A percentile compares a stretch with the other conserved stretches of the same genome.
phyloP scores from a whole-genome alignment of 2,797 vertebrate species.

The Cercopithecus neglectus region DNA sequence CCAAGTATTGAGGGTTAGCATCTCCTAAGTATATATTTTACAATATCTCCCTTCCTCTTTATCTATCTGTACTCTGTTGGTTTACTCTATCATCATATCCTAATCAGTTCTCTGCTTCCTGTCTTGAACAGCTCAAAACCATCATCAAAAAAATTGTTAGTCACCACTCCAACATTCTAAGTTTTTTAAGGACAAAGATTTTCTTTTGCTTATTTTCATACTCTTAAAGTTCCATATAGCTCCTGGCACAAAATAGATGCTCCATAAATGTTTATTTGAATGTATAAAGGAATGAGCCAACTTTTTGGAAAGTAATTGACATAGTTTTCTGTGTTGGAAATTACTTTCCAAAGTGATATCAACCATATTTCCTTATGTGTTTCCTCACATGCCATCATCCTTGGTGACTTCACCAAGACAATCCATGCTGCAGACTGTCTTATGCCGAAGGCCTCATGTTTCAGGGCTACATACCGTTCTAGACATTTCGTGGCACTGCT shows the following conservation, averaged over 20 bases:
- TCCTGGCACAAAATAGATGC: constrained; percentile 1
- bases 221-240: neutral
- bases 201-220: constrained; percentile 32
- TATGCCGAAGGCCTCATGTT: rapidly evolving
- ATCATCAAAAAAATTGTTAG: neutral
- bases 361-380: neutral
- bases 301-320: neutral
- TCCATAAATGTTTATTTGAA: neutral
- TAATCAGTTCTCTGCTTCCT: neutral
- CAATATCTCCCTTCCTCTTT: neutral
- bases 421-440: neutral
- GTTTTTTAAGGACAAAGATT: constrained; percentile 33
- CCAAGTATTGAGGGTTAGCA: neutral
- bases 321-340: neutral
- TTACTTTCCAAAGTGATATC: neutral
- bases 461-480: neutral
- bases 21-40: neutral
- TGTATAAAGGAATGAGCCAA: neutral
- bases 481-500: neutral
- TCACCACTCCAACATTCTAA: neutral
- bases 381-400: neutral
- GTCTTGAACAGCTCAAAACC: neutral
- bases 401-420: neutral
- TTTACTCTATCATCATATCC: neutral
- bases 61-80: neutral